Conservation (phyloP, 2,797 vertebrate species). For the Anguilla megastoma region DNA sequence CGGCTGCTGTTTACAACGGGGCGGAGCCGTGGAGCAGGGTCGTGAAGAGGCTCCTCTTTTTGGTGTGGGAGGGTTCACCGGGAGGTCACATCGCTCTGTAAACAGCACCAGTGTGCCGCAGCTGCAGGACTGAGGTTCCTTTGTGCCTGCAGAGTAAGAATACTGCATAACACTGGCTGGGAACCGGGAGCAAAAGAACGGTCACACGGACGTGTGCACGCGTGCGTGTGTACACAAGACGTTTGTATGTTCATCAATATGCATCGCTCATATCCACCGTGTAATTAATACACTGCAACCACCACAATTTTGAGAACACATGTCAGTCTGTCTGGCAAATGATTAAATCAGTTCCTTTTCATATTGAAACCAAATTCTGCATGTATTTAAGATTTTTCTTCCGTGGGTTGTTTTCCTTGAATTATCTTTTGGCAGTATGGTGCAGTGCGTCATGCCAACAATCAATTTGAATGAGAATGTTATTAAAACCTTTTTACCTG, state of each 20-base stretch:
- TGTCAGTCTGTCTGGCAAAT: too few species aligned
- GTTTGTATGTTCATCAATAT: background rate
- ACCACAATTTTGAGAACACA: background rate
- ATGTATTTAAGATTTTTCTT: background rate
- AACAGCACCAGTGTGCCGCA: constrained; percentile 65
- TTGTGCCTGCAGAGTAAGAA: constrained; percentile 18
- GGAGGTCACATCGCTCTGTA: constrained; percentile 78
- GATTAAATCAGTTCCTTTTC: background rate
- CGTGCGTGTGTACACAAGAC: background rate
- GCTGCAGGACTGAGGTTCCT: constrained; percentile 41
- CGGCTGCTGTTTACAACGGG: constrained; percentile 67
- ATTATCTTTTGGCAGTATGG: background rate
- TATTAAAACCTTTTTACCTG: background rate
- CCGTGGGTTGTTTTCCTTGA: background rate
- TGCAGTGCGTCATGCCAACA: background rate
- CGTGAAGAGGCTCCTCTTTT: constrained; percentile 70
- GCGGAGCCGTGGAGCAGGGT: constrained; percentile 68
- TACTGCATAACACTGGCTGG: constrained; percentile 25
- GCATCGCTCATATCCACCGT: background rate
- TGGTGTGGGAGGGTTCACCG: constrained; percentile 66
- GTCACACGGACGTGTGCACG: background rate
- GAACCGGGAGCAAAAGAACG: constrained; percentile 42
- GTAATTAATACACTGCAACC: background rate
- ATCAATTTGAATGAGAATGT: background rate
- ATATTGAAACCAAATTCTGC: background rate